Conservation (phyloP, 1,140 invertebrate species). For the Hylyphantes graminicola region DNA sequence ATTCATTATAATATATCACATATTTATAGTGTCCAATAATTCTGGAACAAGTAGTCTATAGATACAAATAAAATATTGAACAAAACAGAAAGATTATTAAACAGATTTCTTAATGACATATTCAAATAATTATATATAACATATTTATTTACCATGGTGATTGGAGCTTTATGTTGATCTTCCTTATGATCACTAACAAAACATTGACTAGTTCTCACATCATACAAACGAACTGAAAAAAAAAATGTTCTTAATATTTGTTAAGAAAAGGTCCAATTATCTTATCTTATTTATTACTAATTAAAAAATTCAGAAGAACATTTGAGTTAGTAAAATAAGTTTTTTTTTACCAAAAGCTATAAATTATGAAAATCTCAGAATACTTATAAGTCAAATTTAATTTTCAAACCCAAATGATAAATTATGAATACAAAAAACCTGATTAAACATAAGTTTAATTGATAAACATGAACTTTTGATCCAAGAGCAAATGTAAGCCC, state of each 20-base stretch:
- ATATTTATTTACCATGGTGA: slow-evolving; percentile 78
- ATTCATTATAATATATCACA: no score
- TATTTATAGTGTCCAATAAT: no score
- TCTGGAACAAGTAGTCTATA: background rate
- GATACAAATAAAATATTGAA: background rate
- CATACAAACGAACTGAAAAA: slow-evolving; percentile 86
- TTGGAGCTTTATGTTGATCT: slow-evolving; percentile 89
- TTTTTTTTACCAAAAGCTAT: no score
- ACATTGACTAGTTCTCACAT: slow-evolving; percentile 94
- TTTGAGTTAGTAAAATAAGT: background rate
- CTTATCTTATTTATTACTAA: no score
- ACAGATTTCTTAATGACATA: background rate
- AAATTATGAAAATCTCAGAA: background rate
- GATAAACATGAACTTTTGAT: no score
- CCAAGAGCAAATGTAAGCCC: no score
- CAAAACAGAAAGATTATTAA: background rate
- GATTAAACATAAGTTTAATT: no score
- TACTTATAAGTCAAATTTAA: background rate
- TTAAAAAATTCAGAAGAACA: background rate
- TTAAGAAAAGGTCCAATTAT: background rate
- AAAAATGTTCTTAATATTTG: slow-evolving; percentile 16
- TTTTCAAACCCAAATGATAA: background rate
- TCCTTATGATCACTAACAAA: slow-evolving; percentile 90
- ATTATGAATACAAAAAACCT: no score
- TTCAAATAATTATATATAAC: slow-evolving; percentile 8